Evolutionary conservation across 2,797 vertebrate species (phyloP).

Genomic region (Lacerta agilis): DNA sequence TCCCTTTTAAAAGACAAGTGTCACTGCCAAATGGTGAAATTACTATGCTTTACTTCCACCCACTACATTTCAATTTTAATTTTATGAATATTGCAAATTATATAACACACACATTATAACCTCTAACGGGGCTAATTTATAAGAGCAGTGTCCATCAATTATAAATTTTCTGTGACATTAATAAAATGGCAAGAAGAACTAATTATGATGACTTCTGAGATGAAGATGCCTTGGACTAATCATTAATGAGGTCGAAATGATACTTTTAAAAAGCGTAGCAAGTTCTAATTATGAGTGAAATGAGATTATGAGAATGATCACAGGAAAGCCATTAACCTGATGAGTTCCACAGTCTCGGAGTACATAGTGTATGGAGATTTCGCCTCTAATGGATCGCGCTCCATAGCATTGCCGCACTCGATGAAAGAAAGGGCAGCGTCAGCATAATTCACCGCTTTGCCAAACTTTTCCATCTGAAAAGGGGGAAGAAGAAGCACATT

Average conservation of each 20-base stretch:
- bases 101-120: conserved; percentile 79
- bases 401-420: conserved; percentile 97
- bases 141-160: conserved; percentile 83
- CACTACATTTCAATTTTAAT: conserved; percentile 80
- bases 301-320: conserved; percentile 76
- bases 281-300: conserved; percentile 77
- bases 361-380: conserved; percentile 99
- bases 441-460: conserved; percentile 97
- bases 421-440: conserved; percentile 97
- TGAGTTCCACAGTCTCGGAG: conserved; percentile 97
- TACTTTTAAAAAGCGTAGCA: conserved; percentile 77
- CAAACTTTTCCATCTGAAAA: conserved; percentile 95
- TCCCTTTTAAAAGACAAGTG: conserved; percentile 76
- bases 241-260: conserved; percentile 77
- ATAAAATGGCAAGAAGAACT: conserved; percentile 83
- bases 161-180: conserved; percentile 83
- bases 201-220: conserved; percentile 83
- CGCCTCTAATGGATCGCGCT: conserved; percentile 94
- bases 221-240: conserved; percentile 79
- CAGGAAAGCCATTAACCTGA: conserved; percentile 88
- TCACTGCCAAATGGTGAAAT: conserved; percentile 75
- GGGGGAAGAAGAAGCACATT: conserved; percentile 50
- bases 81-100: conserved; percentile 82
- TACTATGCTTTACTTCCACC: conserved; percentile 77
- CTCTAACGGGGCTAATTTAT: conserved; percentile 81